Evolutionary conservation across 1,140 invertebrate species (phyloP).

Genomic region (Brachionus paranguensis): DNA sequence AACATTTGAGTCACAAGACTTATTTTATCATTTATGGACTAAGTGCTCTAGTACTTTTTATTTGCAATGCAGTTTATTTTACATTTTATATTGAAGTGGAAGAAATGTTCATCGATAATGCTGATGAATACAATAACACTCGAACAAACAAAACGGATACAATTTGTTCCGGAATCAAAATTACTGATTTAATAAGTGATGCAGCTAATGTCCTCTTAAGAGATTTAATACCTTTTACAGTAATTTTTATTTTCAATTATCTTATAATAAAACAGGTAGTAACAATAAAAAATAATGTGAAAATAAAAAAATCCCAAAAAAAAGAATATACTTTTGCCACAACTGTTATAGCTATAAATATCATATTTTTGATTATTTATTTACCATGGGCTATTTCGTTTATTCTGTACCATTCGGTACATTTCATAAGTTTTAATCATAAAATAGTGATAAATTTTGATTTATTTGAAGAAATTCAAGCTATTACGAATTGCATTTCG

Average conservation of each 20-base stretch:
- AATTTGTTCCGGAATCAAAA: neutral
- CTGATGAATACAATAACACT: neutral
- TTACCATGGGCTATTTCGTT: neutral
- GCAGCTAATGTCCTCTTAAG: neutral
- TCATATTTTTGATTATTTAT: neutral
- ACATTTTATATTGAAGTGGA: neutral
- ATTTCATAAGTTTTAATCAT: neutral
- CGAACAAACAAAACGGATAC: neutral
- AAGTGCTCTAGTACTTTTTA: neutral
- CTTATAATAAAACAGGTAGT: neutral
- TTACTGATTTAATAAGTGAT: slow-evolving; percentile 7
- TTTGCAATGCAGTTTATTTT: neutral
- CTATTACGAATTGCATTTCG: neutral
- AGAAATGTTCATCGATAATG: neutral
- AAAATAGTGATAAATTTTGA: neutral
- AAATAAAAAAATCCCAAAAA: neutral
- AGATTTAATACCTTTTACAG: neutral
- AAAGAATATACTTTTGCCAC: neutral
- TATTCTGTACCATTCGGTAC: neutral
- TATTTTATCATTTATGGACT: neutral
- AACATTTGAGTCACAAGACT: neutral
- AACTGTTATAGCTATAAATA: neutral
- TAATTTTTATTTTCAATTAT: neutral
- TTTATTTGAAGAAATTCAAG: neutral
- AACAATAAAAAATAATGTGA: neutral